These are phyloP conservation scores for Fratercula arctica DNA, from an alignment of 2,797 vertebrate genomes.

Conservation along the genomic window DNA sequence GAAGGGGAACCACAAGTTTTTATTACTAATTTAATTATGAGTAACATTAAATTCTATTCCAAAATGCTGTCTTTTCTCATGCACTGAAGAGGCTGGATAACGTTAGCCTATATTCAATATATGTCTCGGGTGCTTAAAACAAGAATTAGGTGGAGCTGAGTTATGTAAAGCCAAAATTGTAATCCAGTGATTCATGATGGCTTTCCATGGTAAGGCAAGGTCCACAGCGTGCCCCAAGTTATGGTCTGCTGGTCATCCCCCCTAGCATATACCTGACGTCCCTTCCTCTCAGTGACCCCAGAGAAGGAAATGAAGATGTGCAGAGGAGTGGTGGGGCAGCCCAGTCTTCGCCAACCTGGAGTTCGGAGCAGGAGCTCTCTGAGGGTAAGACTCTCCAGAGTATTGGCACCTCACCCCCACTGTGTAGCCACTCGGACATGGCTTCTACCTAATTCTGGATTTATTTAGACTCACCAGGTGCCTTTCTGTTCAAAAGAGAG, in stretches of 20 bases:
- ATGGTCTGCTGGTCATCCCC: background rate
- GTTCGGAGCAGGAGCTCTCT: background rate
- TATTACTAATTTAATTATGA: background rate
- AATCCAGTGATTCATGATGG: background rate
- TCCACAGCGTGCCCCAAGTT: background rate
- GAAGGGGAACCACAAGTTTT: background rate
- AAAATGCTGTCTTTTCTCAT: background rate
- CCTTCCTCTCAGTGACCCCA: background rate
- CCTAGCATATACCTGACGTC: background rate
- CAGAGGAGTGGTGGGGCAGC: background rate
- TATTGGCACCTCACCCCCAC: background rate
- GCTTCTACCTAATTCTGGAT: background rate
- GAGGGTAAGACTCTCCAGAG: background rate
- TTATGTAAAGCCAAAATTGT: background rate
- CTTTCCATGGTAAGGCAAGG: background rate
- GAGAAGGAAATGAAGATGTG: background rate
- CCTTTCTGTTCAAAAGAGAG: background rate
- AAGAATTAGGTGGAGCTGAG: background rate
- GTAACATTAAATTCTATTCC: background rate
- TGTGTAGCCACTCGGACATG: fast-evolving
- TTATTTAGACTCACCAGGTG: background rate
- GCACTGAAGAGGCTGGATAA: background rate
- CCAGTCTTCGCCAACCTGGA: background rate
- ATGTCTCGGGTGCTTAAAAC: background rate
- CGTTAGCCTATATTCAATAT: background rate